Percentiles rank a stretch among this genome's conserved stretches.
phyloP scores from a whole-genome alignment of 2,113 vertebrate genomes.

The Glaucidium brasilianum region DNA sequence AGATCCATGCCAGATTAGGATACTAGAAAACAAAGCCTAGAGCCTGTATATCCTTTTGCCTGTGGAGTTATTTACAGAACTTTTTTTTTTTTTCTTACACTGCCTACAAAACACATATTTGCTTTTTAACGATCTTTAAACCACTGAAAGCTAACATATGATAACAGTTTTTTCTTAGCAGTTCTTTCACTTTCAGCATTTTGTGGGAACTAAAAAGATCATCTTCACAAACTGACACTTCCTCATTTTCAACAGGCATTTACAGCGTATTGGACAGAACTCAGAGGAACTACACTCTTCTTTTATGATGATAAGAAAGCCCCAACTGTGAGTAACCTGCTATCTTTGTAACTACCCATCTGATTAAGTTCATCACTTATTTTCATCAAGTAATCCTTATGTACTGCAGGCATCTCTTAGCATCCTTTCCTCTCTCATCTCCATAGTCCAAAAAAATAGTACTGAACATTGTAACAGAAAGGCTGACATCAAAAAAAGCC shows the following conservation, averaged over 20 bases:
- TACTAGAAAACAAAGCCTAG: background rate
- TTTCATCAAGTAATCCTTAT: background rate
- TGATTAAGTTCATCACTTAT: background rate
- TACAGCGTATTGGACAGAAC: conserved; percentile 67
- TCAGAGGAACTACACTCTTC: conserved; percentile 71
- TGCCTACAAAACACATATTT: background rate
- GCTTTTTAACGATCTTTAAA: background rate
- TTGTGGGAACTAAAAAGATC: background rate
- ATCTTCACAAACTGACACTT: background rate
- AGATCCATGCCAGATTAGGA: background rate
- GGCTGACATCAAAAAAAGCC: background rate
- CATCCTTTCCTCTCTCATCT: background rate
- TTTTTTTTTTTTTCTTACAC: background rate
- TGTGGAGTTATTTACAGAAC: background rate
- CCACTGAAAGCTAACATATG: background rate
- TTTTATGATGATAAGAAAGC: conserved; percentile 70
- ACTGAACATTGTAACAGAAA: background rate
- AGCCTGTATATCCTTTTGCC: background rate
- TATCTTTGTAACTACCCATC: background rate
- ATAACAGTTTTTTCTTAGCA: background rate
- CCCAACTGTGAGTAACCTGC: conserved; percentile 52
- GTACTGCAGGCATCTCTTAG: background rate
- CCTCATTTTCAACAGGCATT: conserved; percentile 54
- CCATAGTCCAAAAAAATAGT: background rate
- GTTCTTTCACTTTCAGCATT: background rate